Percentiles rank a stretch among this genome's conserved stretches.
phyloP scores from a whole-genome alignment of 2,888 invertebrate species.

The Isoperla grammatica region DNA sequence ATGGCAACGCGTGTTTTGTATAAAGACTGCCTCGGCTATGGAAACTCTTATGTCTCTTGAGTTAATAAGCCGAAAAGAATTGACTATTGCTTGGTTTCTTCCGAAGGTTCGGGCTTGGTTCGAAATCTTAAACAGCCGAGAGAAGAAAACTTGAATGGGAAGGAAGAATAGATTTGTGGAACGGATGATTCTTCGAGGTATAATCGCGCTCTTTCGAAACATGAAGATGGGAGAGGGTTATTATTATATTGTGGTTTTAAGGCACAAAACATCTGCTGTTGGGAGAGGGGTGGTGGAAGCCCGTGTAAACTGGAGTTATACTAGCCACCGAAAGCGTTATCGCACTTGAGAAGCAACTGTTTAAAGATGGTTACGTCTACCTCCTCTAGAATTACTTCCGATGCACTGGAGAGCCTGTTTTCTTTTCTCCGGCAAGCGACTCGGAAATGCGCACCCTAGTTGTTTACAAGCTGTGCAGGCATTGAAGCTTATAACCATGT shows the following conservation, averaged over 20 bases:
- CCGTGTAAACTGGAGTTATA: neutral
- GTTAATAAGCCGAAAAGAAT: neutral
- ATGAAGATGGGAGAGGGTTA: too few relatives aligned
- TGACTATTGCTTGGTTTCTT: neutral
- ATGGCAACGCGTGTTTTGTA: conserved; percentile 6
- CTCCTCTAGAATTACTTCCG: neutral
- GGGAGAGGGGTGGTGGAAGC: neutral
- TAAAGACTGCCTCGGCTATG: neutral
- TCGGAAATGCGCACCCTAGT: too few relatives aligned
- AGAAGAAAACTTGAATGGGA: neutral
- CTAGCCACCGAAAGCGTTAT: neutral
- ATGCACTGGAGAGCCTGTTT: neutral
- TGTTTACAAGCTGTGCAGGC: too few relatives aligned
- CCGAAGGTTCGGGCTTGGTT: neutral
- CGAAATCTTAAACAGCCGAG: neutral
- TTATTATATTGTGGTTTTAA: too few relatives aligned
- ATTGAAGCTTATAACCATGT: neutral
- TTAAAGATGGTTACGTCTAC: too few relatives aligned
- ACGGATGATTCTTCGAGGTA: neutral
- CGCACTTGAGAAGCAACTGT: too few relatives aligned
- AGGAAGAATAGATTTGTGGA: neutral
- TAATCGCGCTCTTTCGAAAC: neutral
- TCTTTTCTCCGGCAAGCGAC: neutral
- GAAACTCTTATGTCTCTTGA: neutral
- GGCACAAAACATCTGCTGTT: too few relatives aligned